phyloP scores from a whole-genome alignment of 2,888 invertebrate genomes.

The Artemia sinica region DNA sequence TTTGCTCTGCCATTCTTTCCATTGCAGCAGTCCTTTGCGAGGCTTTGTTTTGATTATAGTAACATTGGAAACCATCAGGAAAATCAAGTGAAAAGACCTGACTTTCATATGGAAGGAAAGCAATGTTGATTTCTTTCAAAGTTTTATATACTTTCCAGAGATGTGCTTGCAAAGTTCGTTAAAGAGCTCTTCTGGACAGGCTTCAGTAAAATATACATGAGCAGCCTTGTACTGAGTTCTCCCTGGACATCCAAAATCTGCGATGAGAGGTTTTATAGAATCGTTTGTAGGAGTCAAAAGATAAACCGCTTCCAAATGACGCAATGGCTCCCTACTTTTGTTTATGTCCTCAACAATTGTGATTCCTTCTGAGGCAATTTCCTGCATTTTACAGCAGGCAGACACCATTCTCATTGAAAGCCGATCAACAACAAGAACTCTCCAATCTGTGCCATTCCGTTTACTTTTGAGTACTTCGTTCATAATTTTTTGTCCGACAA shows the following conservation, averaged over 20 bases:
- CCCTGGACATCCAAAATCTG: no score
- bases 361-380: no score
- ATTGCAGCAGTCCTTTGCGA: constrained; percentile 40
- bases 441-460: no score
- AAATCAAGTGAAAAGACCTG: constrained; percentile 94
- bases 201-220: no score
- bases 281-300: constrained; percentile 89
- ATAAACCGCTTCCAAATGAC: constrained; percentile 93
- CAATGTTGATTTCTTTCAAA: constrained; percentile 87
- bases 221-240: no score
- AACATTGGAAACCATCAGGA: constrained; percentile 86
- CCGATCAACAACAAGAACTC: no score
- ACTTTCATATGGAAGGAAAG: constrained; percentile 78
- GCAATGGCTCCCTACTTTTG: constrained; percentile 88
- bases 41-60: constrained; percentile 65
- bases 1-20: constrained; percentile 98
- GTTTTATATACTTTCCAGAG: constrained; percentile 69
- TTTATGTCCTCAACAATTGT: constrained; percentile 98
- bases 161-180: constrained; percentile 57
- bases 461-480: no score
- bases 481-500: no score
- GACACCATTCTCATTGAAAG: no score
- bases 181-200: constrained; percentile 74
- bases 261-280: constrained; percentile 73
- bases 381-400: no score